These are phyloP conservation scores for Sericinus montela DNA, from an alignment of 2,888 invertebrate genomes.

Conservation along the genomic window DNA sequence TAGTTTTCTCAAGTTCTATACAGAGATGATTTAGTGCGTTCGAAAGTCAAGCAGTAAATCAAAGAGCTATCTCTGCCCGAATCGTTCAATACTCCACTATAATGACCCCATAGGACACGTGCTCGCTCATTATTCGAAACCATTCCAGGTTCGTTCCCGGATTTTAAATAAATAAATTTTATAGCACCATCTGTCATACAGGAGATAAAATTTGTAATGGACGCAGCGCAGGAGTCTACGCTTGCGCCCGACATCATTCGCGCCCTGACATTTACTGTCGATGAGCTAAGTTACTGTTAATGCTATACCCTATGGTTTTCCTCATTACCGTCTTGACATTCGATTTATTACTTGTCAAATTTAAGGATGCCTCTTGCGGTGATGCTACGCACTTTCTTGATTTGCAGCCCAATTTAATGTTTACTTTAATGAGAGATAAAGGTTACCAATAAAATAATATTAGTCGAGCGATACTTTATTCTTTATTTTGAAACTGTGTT, in stretches of 20 bases:
- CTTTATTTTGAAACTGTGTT: constrained; percentile 9
- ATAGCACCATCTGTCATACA: constrained; percentile 72
- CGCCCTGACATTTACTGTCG: constrained; percentile 66
- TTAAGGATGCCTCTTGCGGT: constrained; percentile 37
- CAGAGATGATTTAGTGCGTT: constrained; percentile 72
- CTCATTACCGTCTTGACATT: constrained; percentile 55
- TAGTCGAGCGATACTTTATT: constrained; percentile 3
- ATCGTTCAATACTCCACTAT: constrained; percentile 52
- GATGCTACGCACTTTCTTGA: constrained; percentile 18
- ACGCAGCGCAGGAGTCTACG: constrained; percentile 52
- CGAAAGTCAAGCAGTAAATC: constrained; percentile 75
- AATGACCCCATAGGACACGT: constrained; percentile 63
- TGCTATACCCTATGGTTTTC: constrained; percentile 47
- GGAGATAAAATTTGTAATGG: constrained; percentile 65
- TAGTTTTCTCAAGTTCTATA: constrained; percentile 76
- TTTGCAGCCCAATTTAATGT: constrained; percentile 8
- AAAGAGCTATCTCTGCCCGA: constrained; percentile 54
- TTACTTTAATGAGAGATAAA: constrained; percentile 7
- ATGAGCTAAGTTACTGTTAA: constrained; percentile 61
- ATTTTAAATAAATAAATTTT: constrained; percentile 75
- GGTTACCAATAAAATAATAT: constrained; percentile 5
- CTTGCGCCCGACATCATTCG: constrained; percentile 46
- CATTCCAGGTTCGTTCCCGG: constrained; percentile 45
- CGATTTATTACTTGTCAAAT: constrained; percentile 62
- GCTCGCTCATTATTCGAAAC: constrained; percentile 68